phyloP scores from a whole-genome alignment of 2,888 invertebrate genomes.

The Epirrhoe alternata region DNA sequence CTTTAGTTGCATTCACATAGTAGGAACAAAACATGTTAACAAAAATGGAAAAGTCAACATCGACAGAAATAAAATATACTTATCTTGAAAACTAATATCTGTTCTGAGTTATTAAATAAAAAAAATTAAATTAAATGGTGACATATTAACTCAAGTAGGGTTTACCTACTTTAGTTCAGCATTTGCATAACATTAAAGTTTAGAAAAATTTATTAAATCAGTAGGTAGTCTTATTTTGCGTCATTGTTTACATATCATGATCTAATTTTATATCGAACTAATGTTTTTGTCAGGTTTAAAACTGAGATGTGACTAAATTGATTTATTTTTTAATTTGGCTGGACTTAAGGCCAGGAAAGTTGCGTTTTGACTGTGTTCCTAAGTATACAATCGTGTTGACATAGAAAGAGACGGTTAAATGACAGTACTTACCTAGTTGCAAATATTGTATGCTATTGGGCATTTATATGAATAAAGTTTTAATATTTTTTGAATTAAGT shows the following conservation, averaged over 20 bases:
- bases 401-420: slow-evolving; percentile 3
- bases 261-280: neutral
- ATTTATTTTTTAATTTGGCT: slow-evolving; percentile 40
- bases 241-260: neutral
- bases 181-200: neutral
- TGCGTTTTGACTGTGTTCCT: neutral
- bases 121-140: neutral
- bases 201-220: neutral
- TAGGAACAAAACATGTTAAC: neutral
- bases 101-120: neutral
- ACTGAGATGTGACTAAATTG: slow-evolving; percentile 62
- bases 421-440: slow-evolving; percentile 11
- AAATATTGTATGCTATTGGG: slow-evolving; percentile 19
- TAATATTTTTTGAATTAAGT: slow-evolving; percentile 9
- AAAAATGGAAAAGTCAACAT: neutral
- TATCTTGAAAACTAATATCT: neutral
- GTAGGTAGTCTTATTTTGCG: too few species aligned
- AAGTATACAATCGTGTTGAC: slow-evolving; percentile 1
- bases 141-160: neutral
- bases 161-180: neutral
- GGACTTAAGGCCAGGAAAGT: slow-evolving; percentile 25
- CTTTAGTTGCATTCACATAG: neutral
- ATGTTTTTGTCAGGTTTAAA: slow-evolving; percentile 44
- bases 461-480: slow-evolving; percentile 20
- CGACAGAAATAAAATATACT: neutral